These are phyloP conservation scores for Macrostomum cliftonense DNA, from an alignment of 2,888 invertebrate species.

Conservation along the genomic window DNA sequence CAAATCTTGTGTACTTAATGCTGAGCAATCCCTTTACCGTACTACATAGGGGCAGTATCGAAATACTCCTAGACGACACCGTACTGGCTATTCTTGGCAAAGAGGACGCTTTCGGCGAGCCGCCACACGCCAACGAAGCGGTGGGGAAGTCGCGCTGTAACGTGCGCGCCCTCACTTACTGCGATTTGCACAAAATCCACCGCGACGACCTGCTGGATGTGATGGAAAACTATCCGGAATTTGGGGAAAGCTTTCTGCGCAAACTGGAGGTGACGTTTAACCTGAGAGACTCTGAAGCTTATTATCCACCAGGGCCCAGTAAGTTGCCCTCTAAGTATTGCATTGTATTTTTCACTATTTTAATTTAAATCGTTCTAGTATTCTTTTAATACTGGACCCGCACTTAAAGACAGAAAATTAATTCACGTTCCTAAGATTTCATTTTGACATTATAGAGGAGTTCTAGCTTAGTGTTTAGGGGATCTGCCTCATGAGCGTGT, in stretches of 20 bases:
- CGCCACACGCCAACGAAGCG: slow-evolving; percentile 58
- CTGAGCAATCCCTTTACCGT: no score
- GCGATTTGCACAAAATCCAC: slow-evolving; percentile 90
- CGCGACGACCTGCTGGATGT: slow-evolving; percentile 86
- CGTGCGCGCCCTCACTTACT: slow-evolving; percentile 87
- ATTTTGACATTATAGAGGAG: no score
- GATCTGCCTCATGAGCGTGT: no score
- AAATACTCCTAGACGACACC: slow-evolving; percentile 74
- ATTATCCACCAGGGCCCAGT: no score
- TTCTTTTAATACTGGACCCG: no score
- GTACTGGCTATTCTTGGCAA: slow-evolving; percentile 93
- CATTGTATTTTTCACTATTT: no score
- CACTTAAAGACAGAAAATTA: no score
- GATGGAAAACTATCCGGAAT: slow-evolving; percentile 88
- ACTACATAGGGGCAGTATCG: slow-evolving; percentile 58
- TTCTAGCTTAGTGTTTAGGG: no score
- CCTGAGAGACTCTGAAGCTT: slow-evolving; percentile 55
- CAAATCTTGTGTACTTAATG: no score
- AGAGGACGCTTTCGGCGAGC: slow-evolving; percentile 77
- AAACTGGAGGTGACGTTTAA: slow-evolving; percentile 88
- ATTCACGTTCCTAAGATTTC: no score
- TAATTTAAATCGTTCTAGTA: no score
- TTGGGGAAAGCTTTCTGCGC: slow-evolving; percentile 71
- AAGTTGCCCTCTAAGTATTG: no score
- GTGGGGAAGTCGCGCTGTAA: slow-evolving; percentile 90